A percentile compares a stretch with the other conserved stretches of the same genome.
Conservation (phyloP, 2,113 vertebrate genomes). For the Amphiprion percula region DNA sequence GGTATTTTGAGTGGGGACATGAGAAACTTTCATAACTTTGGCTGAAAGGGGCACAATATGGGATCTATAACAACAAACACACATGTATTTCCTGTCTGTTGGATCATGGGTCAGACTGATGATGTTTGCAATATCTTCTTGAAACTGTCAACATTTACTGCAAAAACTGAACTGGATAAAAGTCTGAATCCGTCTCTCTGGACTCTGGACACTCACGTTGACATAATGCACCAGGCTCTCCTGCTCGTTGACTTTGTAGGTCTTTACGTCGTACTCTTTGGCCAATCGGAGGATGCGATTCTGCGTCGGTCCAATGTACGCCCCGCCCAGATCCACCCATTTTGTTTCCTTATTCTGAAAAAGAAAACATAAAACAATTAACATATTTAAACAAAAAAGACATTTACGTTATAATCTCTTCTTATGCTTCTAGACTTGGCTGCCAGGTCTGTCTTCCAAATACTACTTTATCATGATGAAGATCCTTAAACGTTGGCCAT, state of each 20-base stretch:
- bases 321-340: slow-evolving; percentile 96
- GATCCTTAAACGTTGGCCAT: too few species aligned
- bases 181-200: too few species aligned
- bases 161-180: not conserved
- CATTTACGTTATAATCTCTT: not conserved
- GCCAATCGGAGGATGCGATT: slow-evolving; percentile 93
- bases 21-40: too few species aligned
- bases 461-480: too few species aligned
- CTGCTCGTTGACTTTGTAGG: slow-evolving; percentile 96
- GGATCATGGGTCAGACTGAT: not conserved
- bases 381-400: not conserved
- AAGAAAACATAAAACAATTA: not conserved
- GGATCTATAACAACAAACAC: not conserved
- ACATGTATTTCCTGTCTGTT: not conserved
- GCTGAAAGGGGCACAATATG: too few species aligned
- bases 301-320: slow-evolving; percentile 97
- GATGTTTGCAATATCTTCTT: not conserved
- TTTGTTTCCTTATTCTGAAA: slow-evolving; percentile 92
- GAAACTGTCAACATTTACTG: rapidly evolving
- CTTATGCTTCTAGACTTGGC: not conserved
- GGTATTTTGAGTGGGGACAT: too few species aligned
- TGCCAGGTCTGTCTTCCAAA: too few species aligned
- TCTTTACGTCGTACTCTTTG: slow-evolving; percentile 91
- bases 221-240: slow-evolving; percentile 90
- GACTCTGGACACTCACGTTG: slow-evolving; percentile 85